phyloP scores from a whole-genome alignment of 2,113 vertebrate species.

The Centrocercus urophasianus region DNA sequence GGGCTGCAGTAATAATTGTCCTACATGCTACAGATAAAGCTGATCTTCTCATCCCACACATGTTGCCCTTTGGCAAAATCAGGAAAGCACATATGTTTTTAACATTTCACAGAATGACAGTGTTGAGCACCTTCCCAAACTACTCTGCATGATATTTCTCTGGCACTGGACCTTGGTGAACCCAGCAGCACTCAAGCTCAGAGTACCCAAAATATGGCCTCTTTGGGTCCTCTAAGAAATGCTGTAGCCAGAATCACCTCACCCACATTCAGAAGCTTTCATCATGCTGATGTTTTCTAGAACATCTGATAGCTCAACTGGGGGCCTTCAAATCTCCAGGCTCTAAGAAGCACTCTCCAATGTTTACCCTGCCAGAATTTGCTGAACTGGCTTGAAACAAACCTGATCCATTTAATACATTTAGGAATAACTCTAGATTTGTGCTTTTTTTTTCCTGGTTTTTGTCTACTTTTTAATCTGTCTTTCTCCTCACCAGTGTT shows the following conservation, averaged over 20 bases:
- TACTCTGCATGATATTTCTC: neutral
- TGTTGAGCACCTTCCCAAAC: neutral
- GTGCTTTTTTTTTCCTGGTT: neutral
- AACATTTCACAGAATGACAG: neutral
- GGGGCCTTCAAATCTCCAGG: neutral
- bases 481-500: neutral
- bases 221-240: neutral
- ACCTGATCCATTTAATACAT: neutral
- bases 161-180: neutral
- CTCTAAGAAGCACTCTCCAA: neutral
- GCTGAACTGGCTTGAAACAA: neutral
- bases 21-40: rapidly evolving
- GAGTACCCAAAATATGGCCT: rapidly evolving
- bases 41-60: neutral
- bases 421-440: neutral
- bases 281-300: neutral
- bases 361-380: neutral
- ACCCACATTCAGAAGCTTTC: neutral
- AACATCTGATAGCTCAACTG: neutral
- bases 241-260: neutral
- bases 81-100: neutral
- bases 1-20: neutral
- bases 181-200: neutral
- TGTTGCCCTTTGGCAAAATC: neutral
- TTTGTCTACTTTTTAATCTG: neutral